Percentiles rank a stretch among this genome's conserved stretches.
These are phyloP conservation scores for Drosophila simulans DNA, from an alignment of 1,140 invertebrate genomes.

Conservation along the genomic window DNA sequence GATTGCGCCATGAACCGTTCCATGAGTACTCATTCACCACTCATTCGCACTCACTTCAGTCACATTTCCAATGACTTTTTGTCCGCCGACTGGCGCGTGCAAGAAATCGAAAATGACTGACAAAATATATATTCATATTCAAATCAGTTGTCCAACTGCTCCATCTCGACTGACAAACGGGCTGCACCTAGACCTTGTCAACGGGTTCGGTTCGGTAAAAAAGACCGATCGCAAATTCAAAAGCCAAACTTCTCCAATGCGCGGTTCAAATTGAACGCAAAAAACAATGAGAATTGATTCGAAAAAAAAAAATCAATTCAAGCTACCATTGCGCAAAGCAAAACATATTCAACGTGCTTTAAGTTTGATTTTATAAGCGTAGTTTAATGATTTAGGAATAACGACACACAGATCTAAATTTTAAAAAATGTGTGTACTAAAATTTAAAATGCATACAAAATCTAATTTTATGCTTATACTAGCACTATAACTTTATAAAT, in stretches of 20 bases:
- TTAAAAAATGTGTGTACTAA: too few relatives aligned
- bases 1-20: conserved; percentile 56
- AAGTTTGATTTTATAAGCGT: not conserved
- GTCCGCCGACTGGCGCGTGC: conserved; percentile 56
- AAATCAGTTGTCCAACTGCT: conserved; percentile 70
- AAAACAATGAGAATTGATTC: conserved; percentile 74
- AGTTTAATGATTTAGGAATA: not conserved
- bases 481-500: not conserved
- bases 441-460: too few relatives aligned
- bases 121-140: conserved; percentile 61
- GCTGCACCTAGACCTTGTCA: conserved; percentile 81
- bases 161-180: conserved; percentile 53
- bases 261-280: conserved; percentile 52
- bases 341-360: conserved; percentile 2
- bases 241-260: conserved; percentile 34
- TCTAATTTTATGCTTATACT: too few relatives aligned
- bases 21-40: conserved; percentile 47
- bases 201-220: conserved; percentile 46
- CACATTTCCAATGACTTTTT: conserved; percentile 58
- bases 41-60: conserved; percentile 39
- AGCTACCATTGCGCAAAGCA: conserved; percentile 46
- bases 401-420: too few relatives aligned
- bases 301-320: conserved; percentile 8
- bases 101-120: conserved; percentile 65
- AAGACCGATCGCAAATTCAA: conserved; percentile 29